Conservation (phyloP, 2,797 vertebrate species). For the Enteromius fasciolatus region DNA sequence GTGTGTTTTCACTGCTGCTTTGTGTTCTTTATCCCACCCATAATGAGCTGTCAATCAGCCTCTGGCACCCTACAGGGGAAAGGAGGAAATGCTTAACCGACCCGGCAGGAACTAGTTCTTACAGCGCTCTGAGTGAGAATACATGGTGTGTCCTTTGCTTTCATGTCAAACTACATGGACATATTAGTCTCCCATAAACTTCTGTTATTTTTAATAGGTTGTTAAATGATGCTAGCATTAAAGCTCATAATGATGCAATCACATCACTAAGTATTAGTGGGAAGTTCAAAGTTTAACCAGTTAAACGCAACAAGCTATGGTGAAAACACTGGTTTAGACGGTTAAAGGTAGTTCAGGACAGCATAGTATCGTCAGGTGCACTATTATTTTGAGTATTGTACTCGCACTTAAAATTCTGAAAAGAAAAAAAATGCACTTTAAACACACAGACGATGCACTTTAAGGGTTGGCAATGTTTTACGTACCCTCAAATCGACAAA, state of each 20-base stretch:
- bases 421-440: not conserved
- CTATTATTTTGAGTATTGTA: not conserved
- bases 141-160: not conserved
- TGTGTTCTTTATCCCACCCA: conserved; percentile 48
- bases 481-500: no score
- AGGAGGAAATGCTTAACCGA: conserved; percentile 46
- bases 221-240: not conserved
- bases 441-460: not conserved
- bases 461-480: no score
- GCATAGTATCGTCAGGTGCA: not conserved
- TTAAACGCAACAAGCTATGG: not conserved
- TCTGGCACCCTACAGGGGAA: conserved; percentile 25
- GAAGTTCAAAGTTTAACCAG: not conserved
- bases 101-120: conserved; percentile 3
- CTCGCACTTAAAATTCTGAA: not conserved
- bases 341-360: no score
- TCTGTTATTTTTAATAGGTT: not conserved
- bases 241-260: not conserved
- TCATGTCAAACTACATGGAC: not conserved
- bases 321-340: no score
- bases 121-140: not conserved
- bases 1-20: conserved; percentile 67
- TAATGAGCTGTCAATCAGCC: conserved; percentile 50
- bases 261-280: not conserved
- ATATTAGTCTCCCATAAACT: not conserved